Evolutionary conservation across 2,113 vertebrate species (phyloP), one percentile per base, ranked within the genome.

Genomic region (Dromaius novaehollandiae): DNA sequence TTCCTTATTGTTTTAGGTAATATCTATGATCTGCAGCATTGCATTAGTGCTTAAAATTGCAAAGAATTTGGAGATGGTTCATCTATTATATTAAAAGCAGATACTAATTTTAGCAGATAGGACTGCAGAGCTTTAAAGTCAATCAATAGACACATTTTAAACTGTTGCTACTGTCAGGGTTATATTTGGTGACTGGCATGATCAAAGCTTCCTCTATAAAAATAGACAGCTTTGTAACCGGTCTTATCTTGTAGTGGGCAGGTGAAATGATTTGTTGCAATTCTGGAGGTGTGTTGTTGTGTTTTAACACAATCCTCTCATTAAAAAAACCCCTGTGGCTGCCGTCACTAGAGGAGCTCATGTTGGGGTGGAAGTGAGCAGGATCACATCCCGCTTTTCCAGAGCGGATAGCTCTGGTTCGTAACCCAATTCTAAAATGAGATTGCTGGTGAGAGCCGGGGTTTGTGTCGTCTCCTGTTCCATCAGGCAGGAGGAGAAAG

Each of bases 201-300:
- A 32, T 55, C n/a, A 40, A 90, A 70, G 50, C 38, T 61, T 68
- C 64, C 79, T 22, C 82, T 60, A 0, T 48, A 12, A 44, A 28
- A 61, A 26, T 2, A 9, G 30, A 16, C 1, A 3, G 61, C 50
- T 91, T 51, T 42, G 48, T 46, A 74, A 36, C 53, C 20, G 2
- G 6, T 64, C 74, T 65, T 48, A 2, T 13, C 1, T 0, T 4
- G 21, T 15, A 8, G 7, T 0, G 7, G 38, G 50, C 25, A 25
- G 63, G 63, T 60, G 79, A 30, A 24, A 28, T 6, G 69, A 24
- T 50, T 32, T 36, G 46, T n/a, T 76, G 83, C 28, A 0, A 15
- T 38, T 69, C 0, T 3, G 16, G 1, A 60, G 38, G 11, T 1
- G 0, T 4, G 24, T 22, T 12, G 70, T n/a, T 12, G 76, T n/a